These are phyloP conservation scores for Drosophila paracracens DNA, from an alignment of 2,888 invertebrate genomes.

Conservation along the genomic window DNA sequence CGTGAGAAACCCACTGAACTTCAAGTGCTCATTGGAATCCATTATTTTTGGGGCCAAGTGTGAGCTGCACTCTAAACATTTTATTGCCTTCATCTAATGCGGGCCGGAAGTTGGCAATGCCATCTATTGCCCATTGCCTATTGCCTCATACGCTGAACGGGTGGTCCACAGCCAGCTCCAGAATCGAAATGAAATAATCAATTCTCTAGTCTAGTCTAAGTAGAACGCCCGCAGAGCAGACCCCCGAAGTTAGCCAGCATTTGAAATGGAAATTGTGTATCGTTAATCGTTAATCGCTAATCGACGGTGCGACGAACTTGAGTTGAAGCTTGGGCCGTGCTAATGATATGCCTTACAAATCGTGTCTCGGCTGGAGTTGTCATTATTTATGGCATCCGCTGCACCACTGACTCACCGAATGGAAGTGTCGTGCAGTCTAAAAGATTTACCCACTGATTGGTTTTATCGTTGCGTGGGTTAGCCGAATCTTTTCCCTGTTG, in stretches of 20 bases:
- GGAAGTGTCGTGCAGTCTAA: not conserved
- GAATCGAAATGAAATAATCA: slow-evolving; percentile 42
- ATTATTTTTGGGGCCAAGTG: slow-evolving; percentile 44
- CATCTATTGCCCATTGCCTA: not conserved
- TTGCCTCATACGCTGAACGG: slow-evolving; percentile 25
- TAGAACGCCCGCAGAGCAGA: slow-evolving; percentile 51
- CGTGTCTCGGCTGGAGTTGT: slow-evolving; percentile 26
- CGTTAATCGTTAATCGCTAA: slow-evolving; percentile 36
- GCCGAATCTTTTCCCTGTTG: slow-evolving; percentile 7
- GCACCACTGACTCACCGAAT: slow-evolving; percentile 54
- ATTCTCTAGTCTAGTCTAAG: slow-evolving; percentile 9
- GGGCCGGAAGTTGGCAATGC: slow-evolving; percentile 67
- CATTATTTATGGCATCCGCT: slow-evolving; percentile 72
- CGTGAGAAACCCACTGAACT: slow-evolving; percentile 74
- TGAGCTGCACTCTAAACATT: slow-evolving; percentile 20
- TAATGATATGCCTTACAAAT: slow-evolving; percentile 44
- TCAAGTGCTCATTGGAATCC: slow-evolving; percentile 57
- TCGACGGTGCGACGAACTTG: slow-evolving; percentile 20
- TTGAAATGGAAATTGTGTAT: slow-evolving; percentile 19
- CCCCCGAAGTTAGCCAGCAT: slow-evolving; percentile 47
- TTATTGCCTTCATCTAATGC: slow-evolving; percentile 50
- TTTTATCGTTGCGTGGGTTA: slow-evolving; percentile 37
- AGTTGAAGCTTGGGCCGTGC: slow-evolving; percentile 13
- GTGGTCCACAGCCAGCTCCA: slow-evolving; percentile 25
- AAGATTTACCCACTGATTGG: slow-evolving; percentile 19